phyloP scores from a whole-genome alignment of 2,888 invertebrate genomes.

The Drosophila mercatorum region DNA sequence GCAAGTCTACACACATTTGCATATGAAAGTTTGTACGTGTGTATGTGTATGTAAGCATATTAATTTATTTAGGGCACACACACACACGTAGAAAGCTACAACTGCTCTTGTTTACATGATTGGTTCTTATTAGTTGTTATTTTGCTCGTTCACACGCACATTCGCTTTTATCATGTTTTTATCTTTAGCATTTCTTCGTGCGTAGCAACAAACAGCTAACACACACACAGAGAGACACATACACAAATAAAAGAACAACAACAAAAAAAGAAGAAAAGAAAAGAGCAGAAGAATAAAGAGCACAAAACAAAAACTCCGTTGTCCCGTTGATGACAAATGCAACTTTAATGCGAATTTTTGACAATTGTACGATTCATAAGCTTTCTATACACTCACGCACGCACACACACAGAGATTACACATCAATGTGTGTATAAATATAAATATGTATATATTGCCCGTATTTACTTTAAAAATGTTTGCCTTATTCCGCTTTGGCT shows the following conservation, averaged over 20 bases:
- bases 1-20: conserved; percentile 3
- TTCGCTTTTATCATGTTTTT: conserved; percentile 32
- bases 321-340: conserved; percentile 46
- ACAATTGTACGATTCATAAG: conserved; percentile 43
- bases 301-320: conserved; percentile 40
- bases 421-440: conserved; percentile 9
- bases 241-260: conserved; percentile 27
- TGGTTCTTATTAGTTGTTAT: conserved; percentile 28
- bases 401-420: conserved; percentile 4
- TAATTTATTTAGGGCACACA: conserved; percentile 50
- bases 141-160: conserved; percentile 29
- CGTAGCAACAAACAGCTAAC: conserved; percentile 43
- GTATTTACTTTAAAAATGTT: conserved; percentile 68
- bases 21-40: not conserved
- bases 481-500: conserved; percentile 52
- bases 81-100: conserved; percentile 9
- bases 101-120: conserved; percentile 14
- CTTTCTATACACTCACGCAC: conserved; percentile 20
- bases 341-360: conserved; percentile 46
- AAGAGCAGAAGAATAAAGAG: conserved; percentile 30
- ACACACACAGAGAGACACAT: conserved; percentile 19
- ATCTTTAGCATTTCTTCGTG: conserved; percentile 31
- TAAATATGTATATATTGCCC: conserved; percentile 28
- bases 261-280: conserved; percentile 28
- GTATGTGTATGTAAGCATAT: conserved; percentile 27